Evolutionary conservation across 2,797 vertebrate genomes (phyloP).

Genomic region (Menidia menidia): DNA sequence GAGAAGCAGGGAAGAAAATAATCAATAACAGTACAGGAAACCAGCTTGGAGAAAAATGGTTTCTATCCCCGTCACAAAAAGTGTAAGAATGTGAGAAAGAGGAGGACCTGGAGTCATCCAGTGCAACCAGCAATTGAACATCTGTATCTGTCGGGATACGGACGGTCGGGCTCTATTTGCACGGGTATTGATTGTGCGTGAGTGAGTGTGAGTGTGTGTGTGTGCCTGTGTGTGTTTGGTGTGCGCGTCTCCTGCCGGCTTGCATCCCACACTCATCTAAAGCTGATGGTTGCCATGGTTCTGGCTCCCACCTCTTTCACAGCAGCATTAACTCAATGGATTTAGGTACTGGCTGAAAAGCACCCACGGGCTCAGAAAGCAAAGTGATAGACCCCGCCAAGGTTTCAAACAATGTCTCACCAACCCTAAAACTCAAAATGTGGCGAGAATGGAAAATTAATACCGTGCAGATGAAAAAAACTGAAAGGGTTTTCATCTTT

Average conservation of each 20-base stretch:
- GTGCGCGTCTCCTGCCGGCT: conserved; percentile 62
- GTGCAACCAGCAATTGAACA: conserved; percentile 54
- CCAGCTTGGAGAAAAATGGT: conserved; percentile 17
- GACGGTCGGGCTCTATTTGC: conserved; percentile 34
- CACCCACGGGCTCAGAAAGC: conserved; percentile 48
- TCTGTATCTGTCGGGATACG: conserved; percentile 58
- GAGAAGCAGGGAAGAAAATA: conserved; percentile 7
- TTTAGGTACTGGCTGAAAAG: conserved; percentile 55
- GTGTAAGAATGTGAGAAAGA: conserved; percentile 30
- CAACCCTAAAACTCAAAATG: conserved; percentile 9
- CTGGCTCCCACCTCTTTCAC: conserved; percentile 70
- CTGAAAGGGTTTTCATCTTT: not conserved
- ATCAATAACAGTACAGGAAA: conserved; percentile 19
- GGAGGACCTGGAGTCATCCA: conserved; percentile 47
- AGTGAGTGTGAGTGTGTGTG: conserved; percentile 22
- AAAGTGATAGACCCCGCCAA: conserved; percentile 35
- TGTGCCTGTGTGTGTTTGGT: conserved; percentile 25
- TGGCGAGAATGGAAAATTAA: not conserved
- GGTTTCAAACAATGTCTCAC: conserved; percentile 23
- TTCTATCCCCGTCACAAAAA: conserved; percentile 22
- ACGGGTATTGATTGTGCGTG: conserved; percentile 70
- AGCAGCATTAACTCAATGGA: conserved; percentile 71
- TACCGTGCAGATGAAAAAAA: not conserved
- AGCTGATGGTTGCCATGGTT: conserved; percentile 81
- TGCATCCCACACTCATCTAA: conserved; percentile 72